Conservation (phyloP, 2,888 invertebrate genomes). For the Meghimatium bilineatum region DNA sequence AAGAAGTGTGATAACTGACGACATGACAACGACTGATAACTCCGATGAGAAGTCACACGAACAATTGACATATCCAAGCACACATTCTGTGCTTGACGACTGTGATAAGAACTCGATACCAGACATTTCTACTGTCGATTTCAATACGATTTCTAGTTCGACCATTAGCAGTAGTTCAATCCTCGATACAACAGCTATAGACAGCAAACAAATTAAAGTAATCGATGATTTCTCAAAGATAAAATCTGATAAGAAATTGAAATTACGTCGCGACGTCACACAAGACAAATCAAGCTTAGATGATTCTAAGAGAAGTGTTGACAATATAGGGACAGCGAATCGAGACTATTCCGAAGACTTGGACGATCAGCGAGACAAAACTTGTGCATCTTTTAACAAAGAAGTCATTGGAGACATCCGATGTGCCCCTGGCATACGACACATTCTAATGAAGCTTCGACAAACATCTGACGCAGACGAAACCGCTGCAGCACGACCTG, state of each 20-base stretch:
- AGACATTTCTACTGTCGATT: not conserved
- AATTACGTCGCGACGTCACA: not conserved
- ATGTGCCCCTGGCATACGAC: slow-evolving; percentile 33
- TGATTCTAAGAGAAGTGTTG: not conserved
- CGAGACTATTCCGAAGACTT: not conserved
- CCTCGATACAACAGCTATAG: not conserved
- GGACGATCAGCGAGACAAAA: not conserved
- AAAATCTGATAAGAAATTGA: not conserved
- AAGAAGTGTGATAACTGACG: not conserved
- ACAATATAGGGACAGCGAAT: not conserved
- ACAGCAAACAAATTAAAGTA: not conserved
- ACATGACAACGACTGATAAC: not conserved
- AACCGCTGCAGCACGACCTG: not conserved
- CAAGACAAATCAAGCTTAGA: not conserved
- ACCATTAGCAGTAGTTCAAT: not conserved
- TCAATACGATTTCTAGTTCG: not conserved
- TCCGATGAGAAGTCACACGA: not conserved
- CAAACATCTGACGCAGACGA: not conserved
- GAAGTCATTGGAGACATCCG: not conserved
- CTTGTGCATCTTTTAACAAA: not conserved
- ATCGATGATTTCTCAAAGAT: not conserved
- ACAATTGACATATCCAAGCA: no score
- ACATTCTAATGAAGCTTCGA: slow-evolving; percentile 43
- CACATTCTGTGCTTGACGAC: not conserved
- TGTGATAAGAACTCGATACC: not conserved